Base-by-base conservation (phyloP, 2,113 vertebrate genomes). In the Paradoxurus hermaphroditus region DNA sequence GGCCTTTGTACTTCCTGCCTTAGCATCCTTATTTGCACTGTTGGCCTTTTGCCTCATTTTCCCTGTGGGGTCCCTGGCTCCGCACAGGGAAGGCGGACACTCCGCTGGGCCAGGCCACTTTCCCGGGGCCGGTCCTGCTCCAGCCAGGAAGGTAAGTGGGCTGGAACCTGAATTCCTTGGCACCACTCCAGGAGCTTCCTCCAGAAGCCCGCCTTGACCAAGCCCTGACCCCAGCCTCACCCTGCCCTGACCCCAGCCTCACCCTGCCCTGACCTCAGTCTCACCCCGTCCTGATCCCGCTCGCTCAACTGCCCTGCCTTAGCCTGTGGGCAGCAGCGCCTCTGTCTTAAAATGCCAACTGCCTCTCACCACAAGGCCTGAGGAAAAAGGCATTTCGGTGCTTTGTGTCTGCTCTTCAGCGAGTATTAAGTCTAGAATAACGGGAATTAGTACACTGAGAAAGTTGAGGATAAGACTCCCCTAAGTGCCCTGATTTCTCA, bases 391-490 rank as follows among this genome's bases (percentile, higher is more conserved):
- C 82, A 73, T 36, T 41, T 39, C 3, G 1, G 65, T 1, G 11
- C 53, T 79, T 83, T 25, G n/a, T 56, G 72, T 29, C 78, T 51
- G 7, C 49, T 84, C 86, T 77, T 82, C 85, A 12, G 51, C 3
- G n/a, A 93, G 79, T 41, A 70, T 63, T 85, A 91, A 96, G 95
- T 59, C 62, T 11, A n/a, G 78, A 91, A 91, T 78, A 86, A 82
- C 19, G 83, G 85, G 88, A 94, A 94, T 77, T 53, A 36, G 44
- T 3, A 39, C n/a, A 31, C 13, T 21, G 53, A 96, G 77, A 39
- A 86, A 94, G 85, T 63, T 18, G 34, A 70, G 82, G 92, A 44
- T 86, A 91, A 95, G 86, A 72, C 82, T 85, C 72, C 81, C 85
- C 83, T 7, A 77, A 79, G 89, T 34, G 67, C n/a, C 77, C 59